phyloP scores from a whole-genome alignment of 2,888 invertebrate genomes.

The Drosophila dives region DNA sequence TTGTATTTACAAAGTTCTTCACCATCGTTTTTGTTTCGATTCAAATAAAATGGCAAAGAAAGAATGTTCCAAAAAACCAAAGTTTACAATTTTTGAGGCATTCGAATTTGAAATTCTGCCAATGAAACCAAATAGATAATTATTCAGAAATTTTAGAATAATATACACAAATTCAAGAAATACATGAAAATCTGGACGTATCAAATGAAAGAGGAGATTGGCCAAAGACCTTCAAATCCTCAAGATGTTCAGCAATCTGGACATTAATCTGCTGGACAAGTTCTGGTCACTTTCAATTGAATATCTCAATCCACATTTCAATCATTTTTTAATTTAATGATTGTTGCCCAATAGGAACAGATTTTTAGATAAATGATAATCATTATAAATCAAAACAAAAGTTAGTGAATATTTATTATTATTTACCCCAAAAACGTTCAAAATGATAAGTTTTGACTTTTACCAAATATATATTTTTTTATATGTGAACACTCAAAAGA shows the following conservation, averaged over 20 bases:
- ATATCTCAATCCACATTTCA: neutral
- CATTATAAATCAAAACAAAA: neutral
- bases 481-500: neutral
- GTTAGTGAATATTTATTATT: too few species aligned
- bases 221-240: neutral
- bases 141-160: neutral
- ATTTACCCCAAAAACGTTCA: neutral
- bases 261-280: neutral
- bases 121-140: neutral
- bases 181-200: neutral
- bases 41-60: slow-evolving; percentile 62
- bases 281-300: neutral
- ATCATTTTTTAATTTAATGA: neutral
- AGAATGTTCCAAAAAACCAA: slow-evolving; percentile 45
- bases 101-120: neutral
- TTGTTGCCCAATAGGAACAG: neutral
- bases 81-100: neutral
- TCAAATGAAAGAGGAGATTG: neutral
- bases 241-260: neutral
- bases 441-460: neutral
- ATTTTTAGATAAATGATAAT: neutral
- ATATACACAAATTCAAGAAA: neutral
- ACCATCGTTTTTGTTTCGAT: slow-evolving; percentile 26
- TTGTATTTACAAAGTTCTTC: slow-evolving; percentile 23
- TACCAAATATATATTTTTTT: neutral